A percentile compares a stretch with the other conserved stretches of the same genome.
These are phyloP conservation scores for Eubucco bourcierii DNA, from an alignment of 2,113 vertebrate species.

Conservation along the genomic window DNA sequence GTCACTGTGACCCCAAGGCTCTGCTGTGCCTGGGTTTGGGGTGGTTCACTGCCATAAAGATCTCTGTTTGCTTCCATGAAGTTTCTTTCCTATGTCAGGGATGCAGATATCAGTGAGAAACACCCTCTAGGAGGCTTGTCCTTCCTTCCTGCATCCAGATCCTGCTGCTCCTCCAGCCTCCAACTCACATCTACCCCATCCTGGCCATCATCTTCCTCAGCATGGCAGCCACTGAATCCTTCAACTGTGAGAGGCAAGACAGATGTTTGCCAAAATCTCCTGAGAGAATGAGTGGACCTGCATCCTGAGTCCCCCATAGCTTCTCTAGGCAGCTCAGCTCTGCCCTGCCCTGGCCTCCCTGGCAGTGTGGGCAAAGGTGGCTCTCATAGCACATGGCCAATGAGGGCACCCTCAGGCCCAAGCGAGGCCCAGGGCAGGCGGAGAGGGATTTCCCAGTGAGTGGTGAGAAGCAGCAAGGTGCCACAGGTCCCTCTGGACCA, in stretches of 20 bases:
- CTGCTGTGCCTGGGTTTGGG: background rate
- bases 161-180: background rate
- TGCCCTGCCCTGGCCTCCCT: background rate
- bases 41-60: background rate
- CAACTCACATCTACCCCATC: background rate
- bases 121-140: background rate
- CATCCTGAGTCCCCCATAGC: background rate
- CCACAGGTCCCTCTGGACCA: background rate
- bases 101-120: background rate
- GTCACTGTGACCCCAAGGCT: rapidly evolving
- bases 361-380: background rate
- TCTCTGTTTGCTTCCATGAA: background rate
- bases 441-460: background rate
- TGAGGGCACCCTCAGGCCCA: background rate
- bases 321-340: background rate
- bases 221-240: background rate
- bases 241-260: background rate
- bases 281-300: rapidly evolving
- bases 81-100: background rate
- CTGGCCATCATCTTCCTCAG: background rate
- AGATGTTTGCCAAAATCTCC: background rate
- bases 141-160: background rate
- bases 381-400: rapidly evolving
- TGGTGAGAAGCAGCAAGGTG: background rate
- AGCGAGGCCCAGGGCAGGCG: background rate